phyloP scores from a whole-genome alignment of 2,113 vertebrate species.

The Dinomys branickii region DNA sequence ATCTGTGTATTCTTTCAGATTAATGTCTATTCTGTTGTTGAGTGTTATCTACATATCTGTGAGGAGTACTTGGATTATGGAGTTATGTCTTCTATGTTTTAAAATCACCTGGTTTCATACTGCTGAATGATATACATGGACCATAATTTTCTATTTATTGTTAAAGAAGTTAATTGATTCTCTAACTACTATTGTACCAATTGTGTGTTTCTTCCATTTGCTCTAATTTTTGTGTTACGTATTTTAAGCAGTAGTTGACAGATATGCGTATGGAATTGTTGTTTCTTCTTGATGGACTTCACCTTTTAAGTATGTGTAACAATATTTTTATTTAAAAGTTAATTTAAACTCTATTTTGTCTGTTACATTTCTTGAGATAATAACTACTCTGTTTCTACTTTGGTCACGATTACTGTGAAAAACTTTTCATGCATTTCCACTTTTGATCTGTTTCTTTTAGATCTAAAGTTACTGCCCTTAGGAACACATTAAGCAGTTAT shows the following conservation, averaged over 20 bases:
- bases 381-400: not conserved
- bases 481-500: not conserved
- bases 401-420: not conserved
- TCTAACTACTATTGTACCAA: not conserved
- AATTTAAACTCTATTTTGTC: not conserved
- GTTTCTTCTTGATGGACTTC: not conserved
- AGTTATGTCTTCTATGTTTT: not conserved
- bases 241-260: not conserved
- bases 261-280: not conserved
- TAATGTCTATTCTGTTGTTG: not conserved
- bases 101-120: not conserved
- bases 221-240: not conserved
- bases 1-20: not conserved
- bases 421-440: no score
- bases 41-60: not conserved
- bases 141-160: not conserved
- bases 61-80: no score
- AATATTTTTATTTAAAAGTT: no score
- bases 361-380: not conserved
- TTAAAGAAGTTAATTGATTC: not conserved
- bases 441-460: not conserved
- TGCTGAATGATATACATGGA: no score
- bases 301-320: not conserved
- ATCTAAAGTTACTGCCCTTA: not conserved
- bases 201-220: not conserved